Base-by-base conservation (phyloP, 92 coral and sea anemone genomes). In the Siderastrea radians region DNA sequence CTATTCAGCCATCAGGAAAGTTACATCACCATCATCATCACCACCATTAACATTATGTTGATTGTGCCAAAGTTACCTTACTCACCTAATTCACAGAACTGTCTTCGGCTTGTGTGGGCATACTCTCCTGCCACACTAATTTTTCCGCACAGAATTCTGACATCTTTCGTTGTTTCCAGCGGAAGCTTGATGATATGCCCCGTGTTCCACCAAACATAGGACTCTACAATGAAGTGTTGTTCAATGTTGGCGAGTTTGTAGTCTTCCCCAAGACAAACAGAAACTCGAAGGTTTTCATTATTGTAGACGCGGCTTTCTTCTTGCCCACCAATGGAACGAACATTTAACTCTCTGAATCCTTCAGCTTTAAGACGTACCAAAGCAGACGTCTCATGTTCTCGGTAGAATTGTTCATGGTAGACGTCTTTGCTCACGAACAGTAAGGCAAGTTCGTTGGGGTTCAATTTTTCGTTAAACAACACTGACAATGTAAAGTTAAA, bases 201-300 rank as follows among this genome's bases (percentile, higher is more conserved):
- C 0, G 14, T 57, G 15, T 43, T 44, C 81, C 81, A 77, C 81
- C 81, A 77, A 38, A 19, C 71, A 66, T 66, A 1, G 1, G 71
- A 66, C 7, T 66, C 0, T 38, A 66, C 71, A 38, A 0, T 66
- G 46, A 66, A 19, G 26, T 66, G 7, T 5, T 66, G 74, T 13
- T 46, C 6, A 11, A 5, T 68, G 49, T 46, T 16, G 12, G 74
- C 49, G 0, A 68, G 8, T 9, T 68, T 11, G 74, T 68, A 68
- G 74, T 68, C 74, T 43, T 44, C 51, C 71, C 47, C 82, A 63
- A 78, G 72, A 49, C 10, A 9, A 62, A 78, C 71, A 48, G 57
- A 59, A 48, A 78, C 51, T 0, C 62, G 57, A 47, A 78, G 82
- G 19, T 6, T 10, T 78, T 78, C 82, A 47, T 16, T 7, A 58